Conservation (phyloP, 2,113 vertebrate species). For the Saguinus imperator region DNA sequence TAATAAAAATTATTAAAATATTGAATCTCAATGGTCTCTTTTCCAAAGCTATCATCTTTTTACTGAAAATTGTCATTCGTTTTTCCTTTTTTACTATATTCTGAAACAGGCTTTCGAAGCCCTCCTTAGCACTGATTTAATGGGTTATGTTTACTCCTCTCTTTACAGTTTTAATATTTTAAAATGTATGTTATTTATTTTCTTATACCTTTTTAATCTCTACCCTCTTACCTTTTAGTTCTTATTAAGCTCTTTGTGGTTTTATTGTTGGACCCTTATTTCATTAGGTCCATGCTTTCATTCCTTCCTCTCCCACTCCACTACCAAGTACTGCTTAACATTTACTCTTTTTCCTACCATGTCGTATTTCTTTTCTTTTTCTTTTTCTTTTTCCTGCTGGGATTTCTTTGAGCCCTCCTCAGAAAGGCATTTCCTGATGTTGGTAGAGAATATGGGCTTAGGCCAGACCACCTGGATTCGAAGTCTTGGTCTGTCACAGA, state of each 20-base stretch:
- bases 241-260: not conserved
- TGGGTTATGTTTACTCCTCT: not conserved
- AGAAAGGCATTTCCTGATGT: not conserved
- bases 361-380: not conserved
- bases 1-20: not conserved
- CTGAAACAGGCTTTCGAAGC: not conserved
- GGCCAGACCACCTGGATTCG: not conserved
- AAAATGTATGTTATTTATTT: not conserved
- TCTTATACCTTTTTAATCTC: not conserved
- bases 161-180: not conserved
- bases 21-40: not conserved
- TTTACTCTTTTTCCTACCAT: not conserved
- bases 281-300: not conserved
- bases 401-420: not conserved
- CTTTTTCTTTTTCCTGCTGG: not conserved
- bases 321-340: not conserved
- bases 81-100: not conserved
- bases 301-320: not conserved
- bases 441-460: not conserved
- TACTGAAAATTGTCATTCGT: not conserved
- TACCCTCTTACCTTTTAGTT: not conserved
- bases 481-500: not conserved
- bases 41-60: not conserved
- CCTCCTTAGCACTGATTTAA: not conserved
- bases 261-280: not conserved